phyloP scores from a whole-genome alignment of 2,797 vertebrate genomes.

The Euphonia xanthogaster region DNA sequence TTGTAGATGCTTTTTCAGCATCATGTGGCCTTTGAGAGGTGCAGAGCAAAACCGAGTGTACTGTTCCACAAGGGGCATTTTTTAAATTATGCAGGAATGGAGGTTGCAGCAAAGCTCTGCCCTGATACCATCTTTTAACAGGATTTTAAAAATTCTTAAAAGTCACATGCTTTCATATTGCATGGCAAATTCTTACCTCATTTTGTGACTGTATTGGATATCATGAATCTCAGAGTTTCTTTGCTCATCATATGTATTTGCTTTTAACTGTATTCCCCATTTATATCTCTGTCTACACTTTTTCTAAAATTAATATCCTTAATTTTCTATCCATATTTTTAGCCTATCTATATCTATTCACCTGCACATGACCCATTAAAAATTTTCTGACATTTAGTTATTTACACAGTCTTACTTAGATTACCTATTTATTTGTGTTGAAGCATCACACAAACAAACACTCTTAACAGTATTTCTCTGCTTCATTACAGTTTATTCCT shows the following conservation, averaged over 20 bases:
- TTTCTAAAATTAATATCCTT: neutral
- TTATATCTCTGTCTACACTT: neutral
- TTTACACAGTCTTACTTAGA: neutral
- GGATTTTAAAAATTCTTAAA: neutral
- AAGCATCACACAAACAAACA: neutral
- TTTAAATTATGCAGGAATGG: neutral
- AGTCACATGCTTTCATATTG: neutral
- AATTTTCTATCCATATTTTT: neutral
- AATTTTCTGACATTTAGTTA: neutral
- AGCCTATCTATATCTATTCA: neutral
- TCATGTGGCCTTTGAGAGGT: neutral
- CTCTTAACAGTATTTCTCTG: neutral
- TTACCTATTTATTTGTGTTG: neutral
- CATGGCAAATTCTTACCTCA: neutral
- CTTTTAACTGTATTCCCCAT: neutral
- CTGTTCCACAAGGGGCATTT: accelerated
- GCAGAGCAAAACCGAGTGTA: neutral
- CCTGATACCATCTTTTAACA: neutral
- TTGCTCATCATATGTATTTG: neutral
- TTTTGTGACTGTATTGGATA: neutral
- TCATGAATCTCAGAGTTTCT: neutral
- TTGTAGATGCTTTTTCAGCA: neutral
- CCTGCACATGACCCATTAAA: neutral
- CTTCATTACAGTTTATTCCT: neutral
- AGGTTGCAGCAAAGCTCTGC: neutral